Conservation (phyloP, 2,797 vertebrate species). For the Vipera ursinii region DNA sequence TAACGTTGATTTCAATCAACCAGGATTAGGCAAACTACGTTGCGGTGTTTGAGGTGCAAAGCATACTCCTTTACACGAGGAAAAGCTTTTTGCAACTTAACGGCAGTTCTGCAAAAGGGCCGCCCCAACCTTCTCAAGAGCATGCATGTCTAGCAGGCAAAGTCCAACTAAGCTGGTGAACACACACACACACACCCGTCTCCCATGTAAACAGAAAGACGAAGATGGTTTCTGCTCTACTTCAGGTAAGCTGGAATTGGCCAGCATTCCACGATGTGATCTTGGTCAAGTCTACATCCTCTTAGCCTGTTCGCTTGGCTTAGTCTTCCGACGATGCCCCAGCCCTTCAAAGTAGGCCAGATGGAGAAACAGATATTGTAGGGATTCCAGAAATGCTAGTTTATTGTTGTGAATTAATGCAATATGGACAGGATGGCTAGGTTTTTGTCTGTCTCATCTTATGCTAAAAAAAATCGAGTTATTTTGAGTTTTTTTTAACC, state of each 20-base stretch:
- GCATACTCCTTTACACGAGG: background rate
- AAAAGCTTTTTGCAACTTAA: background rate
- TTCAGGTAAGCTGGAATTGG: background rate
- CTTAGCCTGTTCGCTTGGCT: background rate
- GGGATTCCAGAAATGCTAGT: background rate
- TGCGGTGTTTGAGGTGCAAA: no score
- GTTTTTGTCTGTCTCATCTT: background rate
- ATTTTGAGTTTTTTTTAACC: background rate
- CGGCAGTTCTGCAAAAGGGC: background rate
- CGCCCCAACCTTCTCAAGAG: background rate
- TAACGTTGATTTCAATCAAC: no score
- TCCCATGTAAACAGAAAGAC: background rate
- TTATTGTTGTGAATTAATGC: background rate
- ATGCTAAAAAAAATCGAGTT: background rate
- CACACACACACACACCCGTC: fast-evolving
- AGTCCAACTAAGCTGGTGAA: background rate
- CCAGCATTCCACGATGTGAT: background rate
- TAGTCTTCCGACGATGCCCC: background rate
- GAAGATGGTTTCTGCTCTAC: background rate
- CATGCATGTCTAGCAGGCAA: background rate
- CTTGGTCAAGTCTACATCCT: background rate
- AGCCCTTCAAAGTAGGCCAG: background rate
- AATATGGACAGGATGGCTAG: background rate
- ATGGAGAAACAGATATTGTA: background rate
- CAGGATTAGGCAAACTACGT: no score